Percentiles rank a stretch among this genome's conserved stretches.
Conservation (phyloP, 2,888 invertebrate genomes). For the Himalopsyche kuldschensis region DNA sequence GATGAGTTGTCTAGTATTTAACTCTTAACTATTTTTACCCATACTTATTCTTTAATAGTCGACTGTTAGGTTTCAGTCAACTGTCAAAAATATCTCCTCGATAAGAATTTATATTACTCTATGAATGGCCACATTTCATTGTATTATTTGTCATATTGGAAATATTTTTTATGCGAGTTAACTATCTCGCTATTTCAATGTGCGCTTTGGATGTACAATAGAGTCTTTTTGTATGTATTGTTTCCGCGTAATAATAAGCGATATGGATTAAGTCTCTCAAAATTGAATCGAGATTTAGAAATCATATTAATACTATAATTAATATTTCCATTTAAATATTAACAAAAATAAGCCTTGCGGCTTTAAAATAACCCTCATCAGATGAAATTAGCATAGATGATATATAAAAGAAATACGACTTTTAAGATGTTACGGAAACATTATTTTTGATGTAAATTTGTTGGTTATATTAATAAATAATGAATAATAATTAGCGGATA, state of each 20-base stretch:
- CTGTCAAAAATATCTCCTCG: neutral
- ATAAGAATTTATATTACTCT: neutral
- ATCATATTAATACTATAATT: neutral
- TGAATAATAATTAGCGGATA: slow-evolving; percentile 2
- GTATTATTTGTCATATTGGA: neutral
- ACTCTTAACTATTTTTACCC: neutral
- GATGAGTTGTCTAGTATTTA: neutral
- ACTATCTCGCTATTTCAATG: neutral
- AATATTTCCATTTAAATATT: neutral
- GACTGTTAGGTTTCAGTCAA: neutral
- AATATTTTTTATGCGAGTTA: neutral
- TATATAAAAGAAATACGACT: neutral
- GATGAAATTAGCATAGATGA: neutral
- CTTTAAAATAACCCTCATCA: neutral
- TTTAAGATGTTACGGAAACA: neutral
- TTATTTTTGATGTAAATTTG: slow-evolving; percentile 30
- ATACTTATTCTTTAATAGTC: neutral
- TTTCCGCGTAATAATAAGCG: neutral
- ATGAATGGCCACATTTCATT: neutral
- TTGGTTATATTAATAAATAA: slow-evolving; percentile 22
- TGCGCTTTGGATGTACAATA: neutral
- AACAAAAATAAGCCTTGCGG: neutral
- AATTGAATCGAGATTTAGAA: neutral
- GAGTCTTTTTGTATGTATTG: neutral
- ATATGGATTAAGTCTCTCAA: neutral